Evolutionary conservation across 2,888 invertebrate genomes (phyloP).

Genomic region (Bhutanitis thaidina): DNA sequence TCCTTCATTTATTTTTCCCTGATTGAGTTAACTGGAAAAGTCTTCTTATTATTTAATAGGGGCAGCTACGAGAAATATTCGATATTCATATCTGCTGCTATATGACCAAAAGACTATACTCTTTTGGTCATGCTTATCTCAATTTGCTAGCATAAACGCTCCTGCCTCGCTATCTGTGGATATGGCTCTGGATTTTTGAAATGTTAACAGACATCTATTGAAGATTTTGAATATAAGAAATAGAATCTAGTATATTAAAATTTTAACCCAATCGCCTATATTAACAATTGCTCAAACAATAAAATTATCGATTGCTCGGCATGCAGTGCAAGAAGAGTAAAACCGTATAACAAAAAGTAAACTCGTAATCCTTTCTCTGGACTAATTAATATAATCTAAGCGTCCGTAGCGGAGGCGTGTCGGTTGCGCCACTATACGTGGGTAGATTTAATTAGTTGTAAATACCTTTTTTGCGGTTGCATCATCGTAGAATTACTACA

Average conservation of each 20-base stretch:
- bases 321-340: conserved; percentile 1
- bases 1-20: conserved; percentile 32
- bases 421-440: conserved; percentile 65
- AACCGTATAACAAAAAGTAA: conserved; percentile 9
- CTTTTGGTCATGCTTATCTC: too few relatives aligned
- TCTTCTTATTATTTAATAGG: too few relatives aligned
- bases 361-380: conserved; percentile 44
- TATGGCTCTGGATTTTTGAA: too few relatives aligned
- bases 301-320: background rate
- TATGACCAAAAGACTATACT: too few relatives aligned
- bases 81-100: too few relatives aligned
- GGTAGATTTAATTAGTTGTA: conserved; percentile 75
- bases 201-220: too few relatives aligned
- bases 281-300: background rate
- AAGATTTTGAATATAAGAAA: too few relatives aligned
- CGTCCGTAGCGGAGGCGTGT: conserved; percentile 55
- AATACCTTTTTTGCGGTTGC: conserved; percentile 66
- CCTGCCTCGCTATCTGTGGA: too few relatives aligned
- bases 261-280: background rate
- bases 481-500: conserved; percentile 42
- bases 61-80: too few relatives aligned
- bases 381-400: conserved; percentile 56
- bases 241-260: too few relatives aligned
- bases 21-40: conserved; percentile 8
- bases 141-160: too few relatives aligned